These are phyloP conservation scores for Paratilapia polleni DNA, from an alignment of 2,113 vertebrate genomes.

Conservation along the genomic window DNA sequence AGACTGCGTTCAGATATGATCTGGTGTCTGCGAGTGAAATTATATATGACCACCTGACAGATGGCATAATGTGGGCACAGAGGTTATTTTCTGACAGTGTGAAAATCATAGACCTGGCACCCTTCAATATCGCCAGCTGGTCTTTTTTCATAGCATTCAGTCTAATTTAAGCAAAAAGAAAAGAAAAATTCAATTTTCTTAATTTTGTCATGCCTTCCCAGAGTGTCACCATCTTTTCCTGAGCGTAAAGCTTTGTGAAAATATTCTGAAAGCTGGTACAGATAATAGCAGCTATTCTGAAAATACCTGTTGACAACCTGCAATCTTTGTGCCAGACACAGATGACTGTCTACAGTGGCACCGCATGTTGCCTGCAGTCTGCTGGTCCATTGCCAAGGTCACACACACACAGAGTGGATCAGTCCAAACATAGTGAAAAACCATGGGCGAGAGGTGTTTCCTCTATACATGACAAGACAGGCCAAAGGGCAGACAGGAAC, in stretches of 20 bases:
- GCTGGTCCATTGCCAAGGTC: slow-evolving; percentile 59
- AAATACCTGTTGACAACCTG: slow-evolving; percentile 66
- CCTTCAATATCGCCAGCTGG: slow-evolving; percentile 73
- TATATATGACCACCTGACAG: slow-evolving; percentile 77
- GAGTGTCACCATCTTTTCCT: slow-evolving; percentile 35
- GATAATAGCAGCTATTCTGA: slow-evolving; percentile 49
- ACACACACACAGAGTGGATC: slow-evolving; percentile 6
- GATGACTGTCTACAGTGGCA: slow-evolving; percentile 1
- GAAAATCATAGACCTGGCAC: slow-evolving; percentile 77
- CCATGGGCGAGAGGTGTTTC: slow-evolving; percentile 25
- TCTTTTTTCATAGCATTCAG: slow-evolving; percentile 62
- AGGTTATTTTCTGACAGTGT: slow-evolving; percentile 79
- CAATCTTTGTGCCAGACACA: slow-evolving; percentile 45
- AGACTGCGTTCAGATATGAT: slow-evolving; percentile 50
- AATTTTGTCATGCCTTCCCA: slow-evolving; percentile 47
- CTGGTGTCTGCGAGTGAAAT: slow-evolving; percentile 39
- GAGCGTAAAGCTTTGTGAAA: slow-evolving; percentile 42
- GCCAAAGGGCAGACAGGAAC: slow-evolving; percentile 20
- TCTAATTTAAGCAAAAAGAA: slow-evolving; percentile 64
- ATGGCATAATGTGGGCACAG: slow-evolving; percentile 79
- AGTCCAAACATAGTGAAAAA: neutral
- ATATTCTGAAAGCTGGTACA: slow-evolving; percentile 34
- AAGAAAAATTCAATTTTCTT: slow-evolving; percentile 52
- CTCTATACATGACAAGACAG: neutral
- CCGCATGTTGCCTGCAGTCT: slow-evolving; percentile 14